Conservation (phyloP, 2,797 vertebrate genomes). For the Lutjanus argentimaculatus region DNA sequence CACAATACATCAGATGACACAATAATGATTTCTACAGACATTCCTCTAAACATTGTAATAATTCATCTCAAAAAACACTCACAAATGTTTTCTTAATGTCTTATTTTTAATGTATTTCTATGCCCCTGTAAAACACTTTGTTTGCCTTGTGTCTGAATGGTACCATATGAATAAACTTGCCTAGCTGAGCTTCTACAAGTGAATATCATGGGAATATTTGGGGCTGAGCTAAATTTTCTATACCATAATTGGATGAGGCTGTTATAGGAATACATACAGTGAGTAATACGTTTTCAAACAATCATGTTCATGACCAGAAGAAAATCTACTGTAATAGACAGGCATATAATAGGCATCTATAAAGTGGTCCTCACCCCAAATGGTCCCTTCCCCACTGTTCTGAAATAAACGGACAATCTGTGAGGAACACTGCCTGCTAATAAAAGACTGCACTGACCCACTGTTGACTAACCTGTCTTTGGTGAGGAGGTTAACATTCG, state of each 20-base stretch:
- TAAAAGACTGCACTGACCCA: background rate
- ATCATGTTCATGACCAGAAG: background rate
- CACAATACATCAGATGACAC: background rate
- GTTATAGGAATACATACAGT: background rate
- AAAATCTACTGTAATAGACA: too few relatives aligned
- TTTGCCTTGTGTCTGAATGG: too few relatives aligned
- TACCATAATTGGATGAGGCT: background rate
- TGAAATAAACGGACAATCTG: background rate
- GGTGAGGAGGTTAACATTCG: conserved; percentile 91
- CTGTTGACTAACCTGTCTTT: conserved; percentile 91
- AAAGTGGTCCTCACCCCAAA: background rate
- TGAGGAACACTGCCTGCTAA: background rate
- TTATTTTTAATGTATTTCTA: too few relatives aligned
- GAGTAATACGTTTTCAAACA: background rate
- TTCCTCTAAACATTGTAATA: background rate
- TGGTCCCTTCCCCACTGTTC: background rate
- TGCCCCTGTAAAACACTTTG: too few relatives aligned
- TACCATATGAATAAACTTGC: too few relatives aligned
- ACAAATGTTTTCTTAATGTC: too few relatives aligned
- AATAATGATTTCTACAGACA: background rate
- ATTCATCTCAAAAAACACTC: too few relatives aligned
- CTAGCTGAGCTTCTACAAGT: background rate
- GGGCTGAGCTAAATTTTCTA: background rate
- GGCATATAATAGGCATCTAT: background rate
- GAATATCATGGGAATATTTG: background rate